Conservation (phyloP, 2,797 vertebrate species). For the Acanthurus leucopareius region DNA sequence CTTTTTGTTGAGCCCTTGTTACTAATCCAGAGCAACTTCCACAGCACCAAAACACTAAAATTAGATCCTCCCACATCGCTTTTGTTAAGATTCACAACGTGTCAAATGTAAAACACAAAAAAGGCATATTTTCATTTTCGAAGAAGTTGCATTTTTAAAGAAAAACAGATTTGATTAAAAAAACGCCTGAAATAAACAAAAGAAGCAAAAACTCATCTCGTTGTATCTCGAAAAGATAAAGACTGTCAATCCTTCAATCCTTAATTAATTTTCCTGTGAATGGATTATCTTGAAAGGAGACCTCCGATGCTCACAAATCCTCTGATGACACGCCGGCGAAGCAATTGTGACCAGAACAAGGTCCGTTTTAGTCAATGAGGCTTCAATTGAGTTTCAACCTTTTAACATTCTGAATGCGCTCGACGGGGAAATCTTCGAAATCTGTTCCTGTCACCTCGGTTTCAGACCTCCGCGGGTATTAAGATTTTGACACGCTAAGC, state of each 20-base stretch:
- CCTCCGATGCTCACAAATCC: conserved; percentile 39
- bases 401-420: conserved; percentile 54
- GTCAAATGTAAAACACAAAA: conserved; percentile 9
- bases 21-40: conserved; percentile 39
- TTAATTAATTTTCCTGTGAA: conserved; percentile 23
- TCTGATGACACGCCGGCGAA: conserved; percentile 43
- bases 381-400: conserved; percentile 36
- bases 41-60: conserved; percentile 24
- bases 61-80: conserved; percentile 22
- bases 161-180: background rate
- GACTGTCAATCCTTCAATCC: conserved; percentile 9
- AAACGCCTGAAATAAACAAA: background rate
- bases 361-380: conserved; percentile 40
- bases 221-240: conserved; percentile 23
- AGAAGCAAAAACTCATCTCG: background rate
- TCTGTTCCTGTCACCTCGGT: conserved; percentile 44
- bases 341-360: conserved; percentile 28
- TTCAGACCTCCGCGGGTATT: conserved; percentile 38
- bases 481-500: conserved; percentile 38
- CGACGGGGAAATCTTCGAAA: conserved; percentile 39
- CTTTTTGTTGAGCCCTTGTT: conserved; percentile 37
- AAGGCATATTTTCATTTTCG: background rate
- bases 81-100: background rate
- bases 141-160: background rate
- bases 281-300: conserved; percentile 48